Evolutionary conservation across 2,797 vertebrate species (phyloP).

Genomic region (Sciaenops ocellatus): DNA sequence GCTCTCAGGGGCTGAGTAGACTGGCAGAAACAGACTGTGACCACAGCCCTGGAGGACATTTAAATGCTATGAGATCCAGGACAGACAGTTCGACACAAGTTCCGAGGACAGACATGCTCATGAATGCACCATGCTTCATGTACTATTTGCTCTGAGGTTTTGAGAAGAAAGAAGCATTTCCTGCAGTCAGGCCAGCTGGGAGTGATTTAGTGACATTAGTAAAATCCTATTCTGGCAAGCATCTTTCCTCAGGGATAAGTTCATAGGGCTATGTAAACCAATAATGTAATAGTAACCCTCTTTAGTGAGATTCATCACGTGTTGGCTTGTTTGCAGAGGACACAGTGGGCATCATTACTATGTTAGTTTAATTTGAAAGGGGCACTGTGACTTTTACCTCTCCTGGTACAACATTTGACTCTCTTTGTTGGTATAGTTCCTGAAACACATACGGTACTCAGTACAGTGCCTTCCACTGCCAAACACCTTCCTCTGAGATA

Average conservation of each 20-base stretch:
- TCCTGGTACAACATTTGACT: conserved; percentile 17
- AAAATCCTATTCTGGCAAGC: conserved; percentile 83
- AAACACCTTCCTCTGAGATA: not conserved
- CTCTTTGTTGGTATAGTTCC: conserved; percentile 3
- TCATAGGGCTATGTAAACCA: conserved; percentile 85
- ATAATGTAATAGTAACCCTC: conserved; percentile 83
- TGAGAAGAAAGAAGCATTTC: conserved; percentile 85
- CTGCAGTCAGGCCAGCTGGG: conserved; percentile 84
- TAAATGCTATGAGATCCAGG: conserved; percentile 71
- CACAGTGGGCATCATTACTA: conserved; percentile 54
- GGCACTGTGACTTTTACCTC: conserved; percentile 29
- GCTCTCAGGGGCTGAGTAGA: conserved; percentile 66
- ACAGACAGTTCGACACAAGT: conserved; percentile 70
- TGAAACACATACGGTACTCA: not conserved
- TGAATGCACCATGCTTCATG: conserved; percentile 80
- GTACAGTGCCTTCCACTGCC: not conserved
- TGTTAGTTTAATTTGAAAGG: conserved; percentile 54
- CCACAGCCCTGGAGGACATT: conserved; percentile 67
- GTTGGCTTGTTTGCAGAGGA: conserved; percentile 72
- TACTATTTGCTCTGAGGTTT: conserved; percentile 84
- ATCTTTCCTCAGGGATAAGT: conserved; percentile 83
- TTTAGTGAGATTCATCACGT: conserved; percentile 74
- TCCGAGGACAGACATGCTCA: conserved; percentile 75
- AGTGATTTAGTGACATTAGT: conserved; percentile 87
- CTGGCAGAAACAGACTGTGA: conserved; percentile 64